Percentiles rank a stretch among this genome's conserved stretches.
phyloP scores from a whole-genome alignment of 1,140 invertebrate genomes.

The Drosophila miranda region DNA sequence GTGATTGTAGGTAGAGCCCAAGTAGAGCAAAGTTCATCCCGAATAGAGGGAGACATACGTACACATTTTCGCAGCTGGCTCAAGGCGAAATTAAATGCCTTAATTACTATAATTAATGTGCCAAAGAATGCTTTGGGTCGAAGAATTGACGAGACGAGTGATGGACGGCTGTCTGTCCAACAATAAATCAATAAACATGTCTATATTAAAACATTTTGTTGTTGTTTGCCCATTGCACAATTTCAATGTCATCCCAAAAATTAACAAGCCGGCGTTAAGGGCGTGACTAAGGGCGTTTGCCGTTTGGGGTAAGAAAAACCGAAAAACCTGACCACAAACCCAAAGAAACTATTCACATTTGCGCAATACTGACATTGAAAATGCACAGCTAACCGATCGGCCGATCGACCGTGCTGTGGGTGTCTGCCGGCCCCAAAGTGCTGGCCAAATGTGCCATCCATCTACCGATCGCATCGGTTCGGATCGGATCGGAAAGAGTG shows the following conservation, averaged over 20 bases:
- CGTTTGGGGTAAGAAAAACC: constrained; percentile 25
- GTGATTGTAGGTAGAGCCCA: constrained; percentile 2
- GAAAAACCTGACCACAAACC: constrained; percentile 21
- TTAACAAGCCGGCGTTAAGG: constrained; percentile 62
- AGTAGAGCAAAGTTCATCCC: constrained; percentile 36
- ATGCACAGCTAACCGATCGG: constrained; percentile 54
- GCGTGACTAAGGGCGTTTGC: constrained; percentile 59
- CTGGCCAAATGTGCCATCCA: constrained; percentile 73
- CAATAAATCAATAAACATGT: constrained; percentile 63
- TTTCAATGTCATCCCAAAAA: constrained; percentile 67
- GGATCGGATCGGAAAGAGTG: constrained; percentile 33
- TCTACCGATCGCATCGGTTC: too few species aligned
- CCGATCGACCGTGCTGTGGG: constrained; percentile 26
- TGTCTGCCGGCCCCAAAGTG: constrained; percentile 28
- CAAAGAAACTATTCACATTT: constrained; percentile 48
- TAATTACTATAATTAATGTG: constrained; percentile 73
- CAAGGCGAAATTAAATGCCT: constrained; percentile 63
- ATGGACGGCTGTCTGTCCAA: constrained; percentile 32
- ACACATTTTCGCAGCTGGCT: constrained; percentile 13
- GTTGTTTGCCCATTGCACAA: constrained; percentile 56
- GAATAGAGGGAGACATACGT: constrained; percentile 3
- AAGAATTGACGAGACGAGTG: constrained; percentile 28
- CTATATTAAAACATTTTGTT: constrained; percentile 43
- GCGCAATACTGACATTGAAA: constrained; percentile 76
- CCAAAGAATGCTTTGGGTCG: constrained; percentile 54